These are phyloP conservation scores for Brachionus rubens DNA, from an alignment of 1,140 invertebrate species.

Conservation along the genomic window DNA sequence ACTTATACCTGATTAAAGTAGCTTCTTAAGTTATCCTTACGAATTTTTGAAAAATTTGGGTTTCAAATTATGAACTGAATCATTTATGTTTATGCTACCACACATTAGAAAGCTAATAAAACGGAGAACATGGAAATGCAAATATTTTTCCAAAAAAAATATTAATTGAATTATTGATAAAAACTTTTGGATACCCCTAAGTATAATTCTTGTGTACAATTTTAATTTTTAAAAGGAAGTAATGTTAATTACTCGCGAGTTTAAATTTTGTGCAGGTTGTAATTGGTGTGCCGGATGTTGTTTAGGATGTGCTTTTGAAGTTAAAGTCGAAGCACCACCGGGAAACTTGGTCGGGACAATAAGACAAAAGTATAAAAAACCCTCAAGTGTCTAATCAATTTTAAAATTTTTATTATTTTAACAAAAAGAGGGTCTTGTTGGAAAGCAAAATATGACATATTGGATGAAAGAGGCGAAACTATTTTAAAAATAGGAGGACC, in stretches of 20 bases:
- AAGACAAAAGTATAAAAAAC: conserved; percentile 44
- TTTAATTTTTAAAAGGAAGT: conserved; percentile 53
- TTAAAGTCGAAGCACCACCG: conserved; percentile 47
- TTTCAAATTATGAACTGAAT: too few relatives aligned
- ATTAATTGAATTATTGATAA: too few relatives aligned
- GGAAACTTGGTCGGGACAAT: conserved; percentile 46
- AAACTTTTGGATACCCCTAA: too few relatives aligned
- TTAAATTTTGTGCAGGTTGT: conserved; percentile 52
- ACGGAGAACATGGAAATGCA: too few relatives aligned
- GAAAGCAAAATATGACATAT: conserved; percentile 24
- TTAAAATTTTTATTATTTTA: not conserved
- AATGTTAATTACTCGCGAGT: conserved; percentile 51
- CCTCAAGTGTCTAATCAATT: too few relatives aligned
- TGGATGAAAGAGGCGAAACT: not conserved
- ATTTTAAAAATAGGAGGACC: conserved; percentile 39
- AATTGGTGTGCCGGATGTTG: conserved; percentile 41
- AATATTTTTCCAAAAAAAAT: too few relatives aligned
- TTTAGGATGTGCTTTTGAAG: conserved; percentile 41
- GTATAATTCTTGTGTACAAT: too few relatives aligned
- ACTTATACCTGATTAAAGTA: too few relatives aligned
- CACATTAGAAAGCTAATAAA: too few relatives aligned
- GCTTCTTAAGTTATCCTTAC: too few relatives aligned
- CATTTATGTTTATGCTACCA: too few relatives aligned
- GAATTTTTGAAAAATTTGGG: too few relatives aligned
- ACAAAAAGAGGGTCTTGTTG: conserved; percentile 21